Base-by-base conservation (phyloP, 2,797 vertebrate genomes). In the Toxotes lorentzi region DNA sequence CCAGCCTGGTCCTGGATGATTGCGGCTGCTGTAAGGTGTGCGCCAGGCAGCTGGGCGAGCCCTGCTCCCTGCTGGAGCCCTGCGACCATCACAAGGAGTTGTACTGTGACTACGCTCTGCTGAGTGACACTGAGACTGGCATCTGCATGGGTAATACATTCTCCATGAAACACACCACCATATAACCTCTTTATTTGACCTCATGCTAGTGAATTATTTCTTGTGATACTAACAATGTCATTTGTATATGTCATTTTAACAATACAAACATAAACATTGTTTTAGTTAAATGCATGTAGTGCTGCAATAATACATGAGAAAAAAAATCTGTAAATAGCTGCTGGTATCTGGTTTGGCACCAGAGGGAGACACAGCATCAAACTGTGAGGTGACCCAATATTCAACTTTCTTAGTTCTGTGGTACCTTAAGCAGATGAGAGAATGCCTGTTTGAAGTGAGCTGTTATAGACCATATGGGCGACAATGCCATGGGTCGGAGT, bases 11-110 rank as follows among this genome's bases (percentile, higher is more conserved):
- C 19, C 80, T 94, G 88, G 96, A 96, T 11, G 91, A 88, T 65
- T 97, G 96, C 14, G 94, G 95, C 1, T 97, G 96, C 91, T 96
- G 95, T 87, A 96, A 93, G 66, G 94, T 96, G 56, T 97, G 95
- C 50, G 95, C 96, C 85, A 60, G 59, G 76, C 95, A 96, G 87
- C 88, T 91, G 0, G 94, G 92, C 0, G 94, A 96, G 77, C 89
- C 90, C 61, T 96, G 95, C 27, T 92, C 93, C 41, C 70, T 67
- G 34, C 88, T 89, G 86, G 90, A 92, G 35, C 95, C 96, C 70
- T 96, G 95, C 0, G 96, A 96, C 79, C 94, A 94, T 43, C 96
- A 96, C 86, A 96, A 94, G 81, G 91, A 93, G 21, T 93, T 96
- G 56, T 95, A 95, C 91, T 96, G 95, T 5, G 88, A 95, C 89